phyloP scores from a whole-genome alignment of 2,888 invertebrate species.

The Brachypterus glaber region DNA sequence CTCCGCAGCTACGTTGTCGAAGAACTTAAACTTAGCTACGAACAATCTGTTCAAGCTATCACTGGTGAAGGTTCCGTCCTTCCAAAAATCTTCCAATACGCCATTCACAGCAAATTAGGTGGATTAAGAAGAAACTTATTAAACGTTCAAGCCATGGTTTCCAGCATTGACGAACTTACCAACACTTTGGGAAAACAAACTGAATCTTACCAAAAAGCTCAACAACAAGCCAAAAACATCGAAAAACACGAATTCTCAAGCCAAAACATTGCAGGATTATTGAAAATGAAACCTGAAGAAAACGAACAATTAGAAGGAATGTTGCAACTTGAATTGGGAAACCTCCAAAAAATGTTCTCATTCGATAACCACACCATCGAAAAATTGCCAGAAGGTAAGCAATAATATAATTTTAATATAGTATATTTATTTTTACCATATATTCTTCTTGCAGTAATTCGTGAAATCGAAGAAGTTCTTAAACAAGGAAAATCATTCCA shows the following conservation, averaged over 20 bases:
- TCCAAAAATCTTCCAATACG: conserved; percentile 41
- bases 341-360: conserved; percentile 43
- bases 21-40: conserved; percentile 40
- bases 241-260: conserved; percentile 38
- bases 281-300: conserved; percentile 47
- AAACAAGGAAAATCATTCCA: conserved; percentile 45
- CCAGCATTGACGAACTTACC: conserved; percentile 38
- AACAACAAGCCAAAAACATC: conserved; percentile 14
- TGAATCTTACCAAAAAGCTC: conserved; percentile 22
- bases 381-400: conserved; percentile 41
- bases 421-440: conserved; percentile 2
- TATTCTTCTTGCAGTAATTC: conserved; percentile 30
- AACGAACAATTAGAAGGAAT: conserved; percentile 49
- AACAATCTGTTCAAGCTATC: conserved; percentile 40
- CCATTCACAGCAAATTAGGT: conserved; percentile 30
- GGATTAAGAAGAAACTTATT: conserved; percentile 31
- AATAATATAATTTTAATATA: no score
- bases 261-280: conserved; percentile 47
- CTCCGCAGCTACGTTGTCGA: conserved; percentile 39
- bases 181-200: conserved; percentile 29
- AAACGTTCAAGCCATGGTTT: conserved; percentile 35
- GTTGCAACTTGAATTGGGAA: conserved; percentile 39
- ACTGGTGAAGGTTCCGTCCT: conserved; percentile 49
- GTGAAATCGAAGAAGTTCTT: conserved; percentile 38
- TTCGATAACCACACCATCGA: conserved; percentile 49